A percentile compares a stretch with the other conserved stretches of the same genome.
Conservation (phyloP, 2,888 invertebrate genomes). For the Craniophora ligustri region DNA sequence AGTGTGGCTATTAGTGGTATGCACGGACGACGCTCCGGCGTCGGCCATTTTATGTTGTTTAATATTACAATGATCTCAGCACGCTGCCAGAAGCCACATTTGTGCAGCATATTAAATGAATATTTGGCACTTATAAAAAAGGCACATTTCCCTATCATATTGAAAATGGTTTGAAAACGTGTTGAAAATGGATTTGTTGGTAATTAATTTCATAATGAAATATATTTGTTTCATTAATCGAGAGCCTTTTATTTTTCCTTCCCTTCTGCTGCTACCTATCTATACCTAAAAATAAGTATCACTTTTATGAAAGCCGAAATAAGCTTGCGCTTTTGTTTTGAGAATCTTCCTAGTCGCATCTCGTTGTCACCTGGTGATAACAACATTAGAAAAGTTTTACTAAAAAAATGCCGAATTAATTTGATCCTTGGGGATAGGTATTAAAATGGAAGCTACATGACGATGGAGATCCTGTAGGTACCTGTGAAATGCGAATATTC, state of each 20-base stretch:
- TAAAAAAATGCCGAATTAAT: too few relatives aligned
- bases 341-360: too few relatives aligned
- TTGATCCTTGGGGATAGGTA: too few relatives aligned
- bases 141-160: conserved; percentile 88
- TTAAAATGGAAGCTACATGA: too few relatives aligned
- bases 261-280: not conserved
- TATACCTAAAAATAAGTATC: not conserved
- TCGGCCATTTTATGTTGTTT: conserved; percentile 69
- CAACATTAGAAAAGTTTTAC: too few relatives aligned
- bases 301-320: not conserved
- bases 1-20: conserved; percentile 68
- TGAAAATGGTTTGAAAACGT: conserved; percentile 87
- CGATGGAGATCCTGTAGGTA: too few relatives aligned
- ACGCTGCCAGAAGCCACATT: conserved; percentile 74
- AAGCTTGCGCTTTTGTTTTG: too few relatives aligned
- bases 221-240: conserved; percentile 88
- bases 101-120: conserved; percentile 80
- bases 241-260: conserved; percentile 73
- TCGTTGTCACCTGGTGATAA: too few relatives aligned
- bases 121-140: conserved; percentile 88
- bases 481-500: too few relatives aligned
- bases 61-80: conserved; percentile 82
- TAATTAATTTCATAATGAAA: conserved; percentile 89
- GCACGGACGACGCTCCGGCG: conserved; percentile 56
- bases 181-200: conserved; percentile 89